Evolutionary conservation across 2,888 invertebrate genomes (phyloP).

Genomic region (Sphaerophoria rueppellii): DNA sequence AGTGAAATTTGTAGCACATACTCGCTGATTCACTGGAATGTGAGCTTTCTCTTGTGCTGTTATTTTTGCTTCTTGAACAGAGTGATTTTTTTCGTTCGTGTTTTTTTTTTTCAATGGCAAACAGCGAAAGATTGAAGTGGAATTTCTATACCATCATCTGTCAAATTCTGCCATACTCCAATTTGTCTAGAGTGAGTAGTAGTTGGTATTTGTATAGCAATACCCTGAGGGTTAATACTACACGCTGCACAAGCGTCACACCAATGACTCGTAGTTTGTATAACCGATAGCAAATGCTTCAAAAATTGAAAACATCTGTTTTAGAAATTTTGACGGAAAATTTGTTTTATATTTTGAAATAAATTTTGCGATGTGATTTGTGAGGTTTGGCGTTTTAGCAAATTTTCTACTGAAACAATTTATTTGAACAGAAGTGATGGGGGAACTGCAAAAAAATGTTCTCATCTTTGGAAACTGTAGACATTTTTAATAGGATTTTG

Average conservation of each 20-base stretch:
- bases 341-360: conserved; percentile 11
- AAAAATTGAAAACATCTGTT: conserved; percentile 46
- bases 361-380: neutral
- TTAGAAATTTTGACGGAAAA: conserved; percentile 41
- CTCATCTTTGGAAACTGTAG: too few species aligned
- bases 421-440: too few species aligned
- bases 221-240: conserved; percentile 33
- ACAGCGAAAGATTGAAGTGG: conserved; percentile 35
- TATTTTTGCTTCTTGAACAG: conserved; percentile 49
- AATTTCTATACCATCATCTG: conserved; percentile 67
- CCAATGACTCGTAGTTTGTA: neutral
- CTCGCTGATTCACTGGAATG: conserved; percentile 63
- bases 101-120: neutral
- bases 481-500: too few species aligned
- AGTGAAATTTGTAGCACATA: conserved; percentile 29
- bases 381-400: too few species aligned
- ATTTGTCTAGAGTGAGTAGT: conserved; percentile 58
- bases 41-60: conserved; percentile 49
- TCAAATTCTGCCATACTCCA: conserved; percentile 60
- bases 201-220: neutral
- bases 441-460: too few species aligned
- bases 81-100: conserved; percentile 10
- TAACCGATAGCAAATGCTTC: too few species aligned
- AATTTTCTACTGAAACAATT: too few species aligned
- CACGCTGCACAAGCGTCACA: conserved; percentile 47